Base-by-base conservation (phyloP, 2,797 vertebrate genomes). In the Syndactyla subalaris region DNA sequence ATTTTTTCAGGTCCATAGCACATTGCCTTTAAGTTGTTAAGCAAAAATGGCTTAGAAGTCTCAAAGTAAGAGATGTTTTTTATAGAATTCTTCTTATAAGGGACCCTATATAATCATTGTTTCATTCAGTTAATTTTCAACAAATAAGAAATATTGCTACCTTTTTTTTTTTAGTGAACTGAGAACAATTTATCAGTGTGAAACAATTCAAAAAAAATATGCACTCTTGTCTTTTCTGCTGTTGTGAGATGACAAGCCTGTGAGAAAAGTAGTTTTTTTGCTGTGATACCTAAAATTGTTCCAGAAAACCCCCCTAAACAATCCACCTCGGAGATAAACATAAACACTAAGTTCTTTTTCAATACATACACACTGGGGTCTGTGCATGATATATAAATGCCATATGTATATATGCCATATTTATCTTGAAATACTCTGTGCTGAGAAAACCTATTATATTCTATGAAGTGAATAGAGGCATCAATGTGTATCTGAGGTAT, bases 121-220 rank as follows among this genome's bases (percentile, higher is more conserved):
- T 82, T 88, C 17, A 66, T 88, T 79, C 13, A 38, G 32, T 66
- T 83, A 85, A 54, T 94, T 91, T 83, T 66, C 30, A 84, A n/a
- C 4, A 23, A 70, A 88, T 41, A 6, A n/a, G 32, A 27, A 66
- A 26, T 45, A 71, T 66, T 61, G 23, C 22, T 45, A 51, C 22
- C 3, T 34, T n/a, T 46, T 29, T 46, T 29, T 74, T 70, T 79
- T 83, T 41, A 71, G 32, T 46, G 14, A 76, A 26, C 3, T 29
- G 17, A 46, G 38, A 82, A 73, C 10, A 39, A 38, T 89, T 87
- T 80, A 55, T 24, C 34, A 7, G 19, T 39, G 23, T 75, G 38
- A 38, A 86, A 68, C 7, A 54, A 32, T 21, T 54, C 21, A 7
- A 54, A 43, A 71, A 32, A 78, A 48, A 74, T 74, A 32, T 71